A percentile compares a stretch with the other conserved stretches of the same genome.
Evolutionary conservation across 2,888 invertebrate species (phyloP).

Genomic region (Harmothoe impar): DNA sequence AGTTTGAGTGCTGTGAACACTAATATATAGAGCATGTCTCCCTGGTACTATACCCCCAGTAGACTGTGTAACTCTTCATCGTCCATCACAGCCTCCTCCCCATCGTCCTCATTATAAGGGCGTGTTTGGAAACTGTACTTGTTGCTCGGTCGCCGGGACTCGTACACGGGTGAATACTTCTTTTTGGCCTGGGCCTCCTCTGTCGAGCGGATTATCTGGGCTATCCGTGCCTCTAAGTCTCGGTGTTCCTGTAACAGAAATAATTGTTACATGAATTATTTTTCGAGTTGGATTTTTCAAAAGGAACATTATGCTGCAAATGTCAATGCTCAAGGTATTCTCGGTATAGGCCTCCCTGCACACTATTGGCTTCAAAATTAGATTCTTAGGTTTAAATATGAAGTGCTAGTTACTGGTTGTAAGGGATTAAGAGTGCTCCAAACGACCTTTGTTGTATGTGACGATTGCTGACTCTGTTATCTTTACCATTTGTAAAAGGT

Average conservation of each 20-base stretch:
- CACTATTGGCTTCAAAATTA: too few species aligned
- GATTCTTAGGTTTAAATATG: too few species aligned
- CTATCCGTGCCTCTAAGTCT: constrained; percentile 81
- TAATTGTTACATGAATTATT: not conserved
- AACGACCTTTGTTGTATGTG: too few species aligned
- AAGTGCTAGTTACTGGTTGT: too few species aligned
- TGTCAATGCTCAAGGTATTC: too few species aligned
- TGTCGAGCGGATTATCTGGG: constrained; percentile 78
- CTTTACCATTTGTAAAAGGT: too few species aligned
- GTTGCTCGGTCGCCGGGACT: constrained; percentile 56
- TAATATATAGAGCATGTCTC: not conserved
- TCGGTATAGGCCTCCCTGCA: too few species aligned
- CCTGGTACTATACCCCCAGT: constrained; percentile 68
- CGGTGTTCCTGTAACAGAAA: constrained; percentile 74
- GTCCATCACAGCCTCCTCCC: constrained; percentile 72
- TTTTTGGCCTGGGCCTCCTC: constrained; percentile 61
- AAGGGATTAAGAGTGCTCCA: too few species aligned
- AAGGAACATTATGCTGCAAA: not conserved
- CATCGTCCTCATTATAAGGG: constrained; percentile 69
- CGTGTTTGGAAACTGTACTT: constrained; percentile 68
- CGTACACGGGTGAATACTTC: constrained; percentile 44
- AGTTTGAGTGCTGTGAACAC: not conserved
- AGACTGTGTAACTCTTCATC: constrained; percentile 73
- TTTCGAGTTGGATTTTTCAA: not conserved
- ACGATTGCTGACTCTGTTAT: too few species aligned